Base-by-base conservation (phyloP, 2,888 invertebrate species). In the Hydropsyche betteni region DNA sequence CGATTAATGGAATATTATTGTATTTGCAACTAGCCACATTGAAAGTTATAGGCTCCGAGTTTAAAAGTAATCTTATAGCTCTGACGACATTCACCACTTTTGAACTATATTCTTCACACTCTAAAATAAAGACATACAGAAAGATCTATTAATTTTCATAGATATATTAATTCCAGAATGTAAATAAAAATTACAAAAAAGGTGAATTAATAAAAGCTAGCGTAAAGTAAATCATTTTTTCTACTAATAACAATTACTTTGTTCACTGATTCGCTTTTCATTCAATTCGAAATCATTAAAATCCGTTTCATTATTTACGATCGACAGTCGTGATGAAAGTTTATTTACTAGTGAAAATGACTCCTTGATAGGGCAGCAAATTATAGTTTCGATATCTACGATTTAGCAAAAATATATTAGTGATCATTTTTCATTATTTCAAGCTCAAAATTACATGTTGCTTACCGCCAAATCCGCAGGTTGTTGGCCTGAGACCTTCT, bases 51-150 rank as follows among this genome's bases (percentile, higher is more conserved):
- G 86, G 83, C 77, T 88, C 86, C 0, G 89, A 86, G 24, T 89
- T 83, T 0, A 88, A 87, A 0, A 89, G 80, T 3, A 91, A 83
- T 0, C 89, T 85, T 33, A 89, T 84, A 75, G 87, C 89, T 53
- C 85, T 85, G 5, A 90, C 86, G 5, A 83, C 84, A 69, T 86
- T 84, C 0, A 86, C 85, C 12, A 90, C 86, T 0, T 83, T 81
- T 4, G 84, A 84, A 76, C 87, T 88, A 83, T 90, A 91, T 80
- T 89, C 88, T 4, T 86, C 84, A 80, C 91, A 91, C 84, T 90
- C 90, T 91, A 81, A 50, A 77, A 80, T 24, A 24, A 24, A 24
- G 24, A 24, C 2, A 24, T 24, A 24, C 24, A 24, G 24, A 24
- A 24, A 24, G 10, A 44, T 44, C 0, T 0, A 44, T 8, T 44